Base-by-base conservation (phyloP, 2,888 invertebrate genomes). In the Habrosyne pyritoides region DNA sequence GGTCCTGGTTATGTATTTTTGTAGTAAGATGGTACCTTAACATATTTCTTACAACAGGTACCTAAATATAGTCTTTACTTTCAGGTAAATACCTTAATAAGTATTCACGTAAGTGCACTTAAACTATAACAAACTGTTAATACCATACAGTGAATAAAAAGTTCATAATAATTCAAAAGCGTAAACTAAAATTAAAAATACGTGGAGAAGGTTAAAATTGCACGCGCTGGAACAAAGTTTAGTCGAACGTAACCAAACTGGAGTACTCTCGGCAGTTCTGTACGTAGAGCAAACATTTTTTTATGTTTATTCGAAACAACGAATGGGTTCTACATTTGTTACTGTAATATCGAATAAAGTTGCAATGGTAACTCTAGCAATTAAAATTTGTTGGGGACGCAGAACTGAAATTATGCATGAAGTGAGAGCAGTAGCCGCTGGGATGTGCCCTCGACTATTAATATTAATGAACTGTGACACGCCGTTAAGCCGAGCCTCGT, bases 401-500 rank as follows among this genome's bases (percentile, higher is more conserved):
- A 68, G 69, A 75, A 76, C 74, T 79, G 78, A 84, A 87, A 87
- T 89, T 90, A 91, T 89, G 89, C 90, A 89, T 86, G 85, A 81
- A 85, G 80, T 73, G 81, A 81, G 80, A 83, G 82, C 81, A 83
- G 84, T 83, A 78, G 83, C 84, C 83, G 77, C 68, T 72, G 76
- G 79, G 78, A 72, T 79, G 73, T 77, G 77, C 80, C 79, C 74
- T 74, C 75, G 70, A 67, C 81, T 81, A 87, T 91, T 88, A 91
- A 91, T 91, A 90, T 91, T 89, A 89, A 91, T 91, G 91, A 87
- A 81, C 81, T 77, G 86, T 85, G 89, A 86, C 89, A 87, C 86
- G 83, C 80, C 78, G 81, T 74, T 82, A 83, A 79, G 73, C 73
- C 76, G 71, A 67, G 71, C 75, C 71, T 65, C 73, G 73, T 69